Evolutionary conservation across 2,888 invertebrate species (phyloP), one percentile per base, ranked within the genome.

Genomic region (Salpingus planirostris): DNA sequence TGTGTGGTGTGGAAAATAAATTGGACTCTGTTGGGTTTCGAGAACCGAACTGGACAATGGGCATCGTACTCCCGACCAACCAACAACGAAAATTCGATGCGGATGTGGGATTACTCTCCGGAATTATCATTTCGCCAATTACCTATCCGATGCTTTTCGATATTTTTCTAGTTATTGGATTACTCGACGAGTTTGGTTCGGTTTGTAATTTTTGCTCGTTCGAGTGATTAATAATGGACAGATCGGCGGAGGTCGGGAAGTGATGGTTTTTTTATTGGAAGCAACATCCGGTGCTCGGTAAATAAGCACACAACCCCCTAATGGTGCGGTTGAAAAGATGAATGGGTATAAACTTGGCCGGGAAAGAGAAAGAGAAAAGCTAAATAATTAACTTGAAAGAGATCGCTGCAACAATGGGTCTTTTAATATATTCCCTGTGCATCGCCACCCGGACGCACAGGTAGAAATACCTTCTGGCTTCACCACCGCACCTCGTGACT

Each of bases 381-480:
- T 40, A 36, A 39, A 40, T 40, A 40, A 40, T 44, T 40, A 38
- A 41, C 29, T 36, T 13, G 38, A 41, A 34, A 27, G 31, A 30
- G 23, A 37, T 25, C 27, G 37, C 34, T 32, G 35, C 25, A 15
- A 31, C 24, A 15, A 21, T 25, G 32, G 36, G 25, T 32, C 36
- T 31, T 35, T 36, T 32, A n/a, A 39, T 34, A 32, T 29, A 35
- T 39, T 39, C 38, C 15, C 27, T 29, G 24, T 39, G 38, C 34
- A 38, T 38, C 33, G 31, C 21, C 35, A 29, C 26, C 46, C 46
- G 46, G 46, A 46, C 42, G 46, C 46, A 33, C 46, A 46, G 46
- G 46, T 46, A 46, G n/a, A 37, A 46, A 46, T 42, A 42, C 39
- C 39, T 41, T 35, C 32, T 32, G 31, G 31, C 21, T 24, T 18